phyloP scores from a whole-genome alignment of 2,888 invertebrate genomes.

The Heteromurus nitidus region DNA sequence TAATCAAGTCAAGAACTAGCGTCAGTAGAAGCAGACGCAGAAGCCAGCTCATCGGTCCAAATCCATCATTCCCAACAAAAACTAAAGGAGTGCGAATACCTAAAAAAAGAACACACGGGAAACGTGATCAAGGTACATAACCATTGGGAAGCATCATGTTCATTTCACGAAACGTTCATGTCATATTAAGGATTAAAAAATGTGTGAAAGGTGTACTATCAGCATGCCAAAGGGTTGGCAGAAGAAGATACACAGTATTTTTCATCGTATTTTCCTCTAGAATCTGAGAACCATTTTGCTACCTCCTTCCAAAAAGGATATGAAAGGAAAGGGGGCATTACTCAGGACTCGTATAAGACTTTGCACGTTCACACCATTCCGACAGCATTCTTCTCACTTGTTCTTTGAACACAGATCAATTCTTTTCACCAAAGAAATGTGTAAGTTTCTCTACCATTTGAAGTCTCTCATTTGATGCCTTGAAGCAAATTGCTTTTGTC shows the following conservation, averaged over 20 bases:
- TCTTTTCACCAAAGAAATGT: slow-evolving; percentile 1
- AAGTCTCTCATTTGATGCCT: no score
- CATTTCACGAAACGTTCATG: slow-evolving; percentile 1
- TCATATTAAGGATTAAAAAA: slow-evolving; percentile 9
- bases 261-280: no score
- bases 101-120: not conserved
- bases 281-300: no score
- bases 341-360: no score
- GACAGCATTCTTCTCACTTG: not conserved
- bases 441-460: no score
- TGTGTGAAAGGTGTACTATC: not conserved
- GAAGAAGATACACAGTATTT: not conserved
- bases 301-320: no score
- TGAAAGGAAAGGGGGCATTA: not conserved
- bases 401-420: slow-evolving; percentile 25
- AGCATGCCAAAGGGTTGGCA: not conserved
- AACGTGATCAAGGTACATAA: slow-evolving; percentile 20
- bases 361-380: slow-evolving; percentile 23
- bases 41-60: no score
- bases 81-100: not conserved
- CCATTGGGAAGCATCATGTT: slow-evolving; percentile 15
- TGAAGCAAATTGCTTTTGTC: no score
- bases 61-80: not conserved
- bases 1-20: no score
- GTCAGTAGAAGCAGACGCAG: no score